Conservation (phyloP, 2,113 vertebrate species). For the Pelusios castaneus region DNA sequence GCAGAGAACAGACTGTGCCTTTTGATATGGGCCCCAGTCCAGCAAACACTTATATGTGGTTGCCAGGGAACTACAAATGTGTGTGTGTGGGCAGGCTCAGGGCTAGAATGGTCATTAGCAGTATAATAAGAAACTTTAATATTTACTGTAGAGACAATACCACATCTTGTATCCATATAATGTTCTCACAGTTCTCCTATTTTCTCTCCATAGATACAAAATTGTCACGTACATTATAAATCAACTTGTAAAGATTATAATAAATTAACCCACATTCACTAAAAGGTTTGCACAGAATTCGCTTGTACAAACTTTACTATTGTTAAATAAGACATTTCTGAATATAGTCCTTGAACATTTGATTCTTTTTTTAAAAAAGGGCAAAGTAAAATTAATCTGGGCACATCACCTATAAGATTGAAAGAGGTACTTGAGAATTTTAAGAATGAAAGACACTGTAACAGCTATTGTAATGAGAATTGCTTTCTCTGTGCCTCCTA, state of each 20-base stretch:
- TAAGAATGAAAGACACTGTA: not conserved
- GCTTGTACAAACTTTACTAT: not conserved
- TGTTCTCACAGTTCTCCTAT: fast-evolving
- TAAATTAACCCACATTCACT: not conserved
- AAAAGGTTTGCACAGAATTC: not conserved
- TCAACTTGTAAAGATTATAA: not conserved
- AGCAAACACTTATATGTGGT: not conserved
- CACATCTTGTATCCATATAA: not conserved
- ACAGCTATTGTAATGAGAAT: slow-evolving; percentile 55
- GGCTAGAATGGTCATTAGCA: fast-evolving
- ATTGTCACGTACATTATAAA: not conserved
- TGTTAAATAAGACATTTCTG: not conserved
- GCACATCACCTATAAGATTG: not conserved
- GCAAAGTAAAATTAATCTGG: slow-evolving; percentile 2
- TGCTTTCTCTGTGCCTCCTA: slow-evolving; percentile 27
- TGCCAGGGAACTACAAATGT: fast-evolving
- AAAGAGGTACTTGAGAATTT: slow-evolving; percentile 13
- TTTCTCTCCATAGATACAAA: not conserved
- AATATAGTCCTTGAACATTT: not conserved
- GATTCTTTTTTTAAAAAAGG: not conserved
- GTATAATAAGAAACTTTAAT: not conserved
- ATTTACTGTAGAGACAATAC: not conserved
- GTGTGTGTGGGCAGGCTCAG: not conserved
- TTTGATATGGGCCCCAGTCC: fast-evolving
- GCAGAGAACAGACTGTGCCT: not conserved